These are phyloP conservation scores for Epinotia bilunana DNA, from an alignment of 2,888 invertebrate species.

Conservation along the genomic window DNA sequence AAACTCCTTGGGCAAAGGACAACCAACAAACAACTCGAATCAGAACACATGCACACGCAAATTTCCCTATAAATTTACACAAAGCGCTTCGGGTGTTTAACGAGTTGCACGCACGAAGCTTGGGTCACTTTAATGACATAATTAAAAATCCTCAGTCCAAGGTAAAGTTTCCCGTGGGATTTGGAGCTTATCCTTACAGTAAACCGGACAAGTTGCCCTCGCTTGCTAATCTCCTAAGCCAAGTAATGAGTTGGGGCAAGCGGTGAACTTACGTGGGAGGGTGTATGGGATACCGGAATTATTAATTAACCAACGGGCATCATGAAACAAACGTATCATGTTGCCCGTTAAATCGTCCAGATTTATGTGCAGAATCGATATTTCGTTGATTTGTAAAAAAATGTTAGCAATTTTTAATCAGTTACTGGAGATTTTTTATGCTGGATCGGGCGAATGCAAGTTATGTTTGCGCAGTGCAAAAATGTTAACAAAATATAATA, in stretches of 20 bases:
- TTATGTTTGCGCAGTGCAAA: too few species aligned
- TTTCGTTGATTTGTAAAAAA: not conserved
- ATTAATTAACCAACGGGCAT: constrained; percentile 19
- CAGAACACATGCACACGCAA: constrained; percentile 10
- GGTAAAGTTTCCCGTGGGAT: constrained; percentile 65
- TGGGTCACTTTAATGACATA: constrained; percentile 74
- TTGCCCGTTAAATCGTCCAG: not conserved
- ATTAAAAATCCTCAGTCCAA: constrained; percentile 74
- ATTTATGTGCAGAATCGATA: not conserved
- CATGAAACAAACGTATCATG: constrained; percentile 12
- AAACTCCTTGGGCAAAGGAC: not conserved
- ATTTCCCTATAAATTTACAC: constrained; percentile 68
- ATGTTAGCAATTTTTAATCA: not conserved
- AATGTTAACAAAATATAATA: too few species aligned
- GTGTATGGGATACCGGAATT: constrained; percentile 13
- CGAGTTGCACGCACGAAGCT: constrained; percentile 73
- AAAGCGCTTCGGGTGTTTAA: constrained; percentile 71
- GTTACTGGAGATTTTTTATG: not conserved
- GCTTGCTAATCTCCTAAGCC: constrained; percentile 79
- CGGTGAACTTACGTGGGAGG: constrained; percentile 63
- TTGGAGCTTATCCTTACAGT: constrained; percentile 74
- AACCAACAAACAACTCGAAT: not conserved
- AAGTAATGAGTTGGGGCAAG: constrained; percentile 68
- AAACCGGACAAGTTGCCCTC: constrained; percentile 76
- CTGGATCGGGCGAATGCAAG: not conserved